Base-by-base conservation (phyloP, 30 jellyfish, hydroid and myxozoan genomes). In the Aurelia aurita region DNA sequence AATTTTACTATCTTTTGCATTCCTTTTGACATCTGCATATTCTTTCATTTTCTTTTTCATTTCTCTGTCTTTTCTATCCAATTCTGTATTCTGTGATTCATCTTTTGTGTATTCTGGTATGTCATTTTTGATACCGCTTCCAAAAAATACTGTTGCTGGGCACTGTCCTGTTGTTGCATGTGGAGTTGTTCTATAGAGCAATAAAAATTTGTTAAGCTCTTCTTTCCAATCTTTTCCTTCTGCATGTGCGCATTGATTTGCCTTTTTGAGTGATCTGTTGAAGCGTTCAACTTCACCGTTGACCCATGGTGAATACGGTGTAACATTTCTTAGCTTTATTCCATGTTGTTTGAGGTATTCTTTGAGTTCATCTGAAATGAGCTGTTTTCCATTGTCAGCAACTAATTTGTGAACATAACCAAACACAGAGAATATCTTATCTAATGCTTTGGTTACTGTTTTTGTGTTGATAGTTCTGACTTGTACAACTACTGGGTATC, bases 311-410 rank as follows among this genome's bases (percentile, higher is more conserved):
- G 75, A 59, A 28, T 66, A 66, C 11, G 91, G 84, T 46, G 89
- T 62, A 7, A 39, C 79, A 60, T 45, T 62, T 34, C 47, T 35
- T 0, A 2, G 11, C 3, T 32, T 32, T 32, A 32, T 32, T 32
- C 44, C 44, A 32, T 32, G 44, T 32, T 32, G 44, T 5, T 32
- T 32, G 44, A 32, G 44, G 5, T 32, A 32, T n/a, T n/a, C n/a
- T n/a, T n/a, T n/a, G n/a, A n/a, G n/a, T n/a, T n/a, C n/a, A n/a
- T n/a, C n/a, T n/a, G 44, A 32, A 32, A 79, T 62, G 81, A 79
- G 53, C 82, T 79, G 81, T 46, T 62, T 59, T 25, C 90, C 90
- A 49, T 79, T 79, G 90, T 63, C 90, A 64, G 90, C 81, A 21
- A 79, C 82, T 47, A 79, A 26, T 58, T 68, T 68, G 58, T 61